phyloP scores from a whole-genome alignment of 1,140 invertebrate genomes.

The Archivesica marissinica region DNA sequence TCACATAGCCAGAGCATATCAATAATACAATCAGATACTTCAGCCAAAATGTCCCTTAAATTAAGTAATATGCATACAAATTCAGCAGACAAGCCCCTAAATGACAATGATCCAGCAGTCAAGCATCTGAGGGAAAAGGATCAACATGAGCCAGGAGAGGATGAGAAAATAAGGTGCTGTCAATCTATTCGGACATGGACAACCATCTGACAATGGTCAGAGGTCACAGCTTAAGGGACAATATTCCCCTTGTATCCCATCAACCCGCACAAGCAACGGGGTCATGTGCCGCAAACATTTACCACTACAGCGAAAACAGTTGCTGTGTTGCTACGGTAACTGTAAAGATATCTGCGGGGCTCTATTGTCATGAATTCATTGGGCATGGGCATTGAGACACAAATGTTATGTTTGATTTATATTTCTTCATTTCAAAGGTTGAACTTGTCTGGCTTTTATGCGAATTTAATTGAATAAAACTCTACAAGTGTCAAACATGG shows the following conservation, averaged over 20 bases:
- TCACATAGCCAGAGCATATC: no score
- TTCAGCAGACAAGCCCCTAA: background rate
- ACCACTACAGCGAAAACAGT: background rate
- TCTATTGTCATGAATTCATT: constrained; percentile 10
- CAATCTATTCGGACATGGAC: constrained; percentile 11
- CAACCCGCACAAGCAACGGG: background rate
- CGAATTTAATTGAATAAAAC: constrained; percentile 32
- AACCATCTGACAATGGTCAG: background rate
- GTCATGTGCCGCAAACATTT: constrained; percentile 3
- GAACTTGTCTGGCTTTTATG: constrained; percentile 10
- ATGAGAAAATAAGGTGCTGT: constrained; percentile 36
- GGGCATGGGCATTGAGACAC: constrained; percentile 1
- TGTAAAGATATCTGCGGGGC: constrained; percentile 18
- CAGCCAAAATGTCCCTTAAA: constrained; percentile 9
- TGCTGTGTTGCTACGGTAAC: constrained; percentile 29
- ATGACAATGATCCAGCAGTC: background rate
- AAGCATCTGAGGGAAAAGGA: background rate
- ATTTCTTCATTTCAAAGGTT: constrained; percentile 22
- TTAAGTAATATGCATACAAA: background rate
- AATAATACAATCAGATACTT: background rate
- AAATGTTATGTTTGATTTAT: constrained; percentile 54
- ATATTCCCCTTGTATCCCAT: background rate
- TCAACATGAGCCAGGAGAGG: background rate
- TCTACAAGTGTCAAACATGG: constrained; percentile 34
- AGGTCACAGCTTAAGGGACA: background rate